Evolutionary conservation across 2,888 invertebrate species (phyloP), one percentile per base, ranked within the genome.

Genomic region (Hyposoter dolosus): DNA sequence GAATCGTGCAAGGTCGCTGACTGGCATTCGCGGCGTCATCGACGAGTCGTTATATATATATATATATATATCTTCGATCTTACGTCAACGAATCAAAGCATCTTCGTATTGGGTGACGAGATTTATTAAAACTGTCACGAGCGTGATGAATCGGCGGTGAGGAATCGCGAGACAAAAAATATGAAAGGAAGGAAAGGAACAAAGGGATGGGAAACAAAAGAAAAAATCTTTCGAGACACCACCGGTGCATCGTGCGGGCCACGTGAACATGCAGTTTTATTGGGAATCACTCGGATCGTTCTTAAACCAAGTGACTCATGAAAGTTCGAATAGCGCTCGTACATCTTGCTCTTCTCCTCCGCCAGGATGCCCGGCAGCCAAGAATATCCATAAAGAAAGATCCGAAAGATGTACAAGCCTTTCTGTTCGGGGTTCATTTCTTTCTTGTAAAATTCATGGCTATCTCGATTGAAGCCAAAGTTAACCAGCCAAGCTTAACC

Each of bases 1-100:
- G 50, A 40, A 56, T 68, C 60, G 68, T 7, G 63, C 71, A 75
- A 75, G 80, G 76, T 63, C 76, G 71, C 71, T 84, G 71, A 71
- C 84, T 80, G 65, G 75, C 65, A 53, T 53, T 28, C 43, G 40
- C 32, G 32, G 5, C 35, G 23, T 35, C 19, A 35, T 76, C 40
- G 23, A 72, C 80, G 72, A 74, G 45, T 65, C 63, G 56, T 66
- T 68, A n/a, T 32, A 50, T 63, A 47, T 17, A 43, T 68, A n/a
- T 32, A 50, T 63, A 47, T 17, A 43, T 63, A 45, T 28, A 60
- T 63, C 60, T 63, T 76, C 50, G 63, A 76, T 76, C 47, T 47
- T 19, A 43, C 47, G 60, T 81, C 80, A 65, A 74, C n/a, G 32
- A 65, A 83, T 78, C 60, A 7, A 40, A 32, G 35, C 50, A 60